Evolutionary conservation across 2,113 vertebrate genomes (phyloP).

Genomic region (Pygoscelis adeliae): DNA sequence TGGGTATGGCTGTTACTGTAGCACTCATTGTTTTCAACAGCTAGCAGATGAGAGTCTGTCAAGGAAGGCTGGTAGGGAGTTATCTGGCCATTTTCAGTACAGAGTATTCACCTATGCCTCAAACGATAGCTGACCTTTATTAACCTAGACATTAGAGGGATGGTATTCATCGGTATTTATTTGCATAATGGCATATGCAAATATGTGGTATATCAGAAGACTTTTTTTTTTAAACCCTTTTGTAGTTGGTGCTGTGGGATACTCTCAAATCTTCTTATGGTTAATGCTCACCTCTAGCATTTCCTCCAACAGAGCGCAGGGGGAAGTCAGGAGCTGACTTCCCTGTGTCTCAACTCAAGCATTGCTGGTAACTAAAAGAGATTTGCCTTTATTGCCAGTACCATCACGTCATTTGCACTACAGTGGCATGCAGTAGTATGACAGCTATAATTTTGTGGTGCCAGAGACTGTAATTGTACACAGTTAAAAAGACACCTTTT

Average conservation of each 20-base stretch:
- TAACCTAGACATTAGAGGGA: neutral
- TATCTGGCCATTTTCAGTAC: neutral
- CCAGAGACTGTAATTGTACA: neutral
- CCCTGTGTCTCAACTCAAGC: neutral
- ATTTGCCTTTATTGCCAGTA: neutral
- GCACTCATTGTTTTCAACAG: neutral
- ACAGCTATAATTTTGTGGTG: neutral
- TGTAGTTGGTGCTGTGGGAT: neutral
- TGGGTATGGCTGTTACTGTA: neutral
- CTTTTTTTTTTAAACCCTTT: neutral
- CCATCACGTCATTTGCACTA: neutral
- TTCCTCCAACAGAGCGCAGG: neutral
- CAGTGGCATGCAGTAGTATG: neutral
- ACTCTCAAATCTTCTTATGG: neutral
- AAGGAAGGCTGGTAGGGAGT: neutral
- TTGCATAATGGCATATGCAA: neutral
- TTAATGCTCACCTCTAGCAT: neutral
- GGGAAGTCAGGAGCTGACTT: neutral
- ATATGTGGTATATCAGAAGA: neutral
- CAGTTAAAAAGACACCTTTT: neutral
- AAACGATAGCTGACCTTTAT: neutral
- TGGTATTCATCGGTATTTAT: neutral
- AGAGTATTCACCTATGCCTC: neutral
- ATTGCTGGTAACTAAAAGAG: neutral
- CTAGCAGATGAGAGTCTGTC: neutral